These are phyloP conservation scores for Eurytoma californica DNA, from an alignment of 2,888 invertebrate genomes.

Conservation along the genomic window DNA sequence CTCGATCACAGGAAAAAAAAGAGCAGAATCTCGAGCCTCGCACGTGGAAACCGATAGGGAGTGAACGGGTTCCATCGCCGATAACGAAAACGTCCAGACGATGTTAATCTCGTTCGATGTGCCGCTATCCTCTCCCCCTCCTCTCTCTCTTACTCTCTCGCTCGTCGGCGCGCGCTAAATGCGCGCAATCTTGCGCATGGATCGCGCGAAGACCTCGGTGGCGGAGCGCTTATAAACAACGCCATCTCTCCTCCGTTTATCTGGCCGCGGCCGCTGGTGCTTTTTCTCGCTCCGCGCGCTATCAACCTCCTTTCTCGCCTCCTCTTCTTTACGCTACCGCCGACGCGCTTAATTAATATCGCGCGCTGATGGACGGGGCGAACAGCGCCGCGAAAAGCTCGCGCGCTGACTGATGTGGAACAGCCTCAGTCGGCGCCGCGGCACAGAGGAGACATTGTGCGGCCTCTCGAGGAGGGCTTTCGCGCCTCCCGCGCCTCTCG, in stretches of 20 bases:
- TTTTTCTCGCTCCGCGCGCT: slow-evolving; percentile 41
- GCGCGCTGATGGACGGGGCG: slow-evolving; percentile 63
- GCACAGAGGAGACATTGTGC: slow-evolving; percentile 68
- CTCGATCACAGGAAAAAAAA: neutral
- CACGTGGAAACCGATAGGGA: too few relatives aligned
- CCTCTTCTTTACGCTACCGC: slow-evolving; percentile 38
- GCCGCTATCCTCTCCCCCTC: slow-evolving; percentile 37
- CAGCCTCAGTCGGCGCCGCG: slow-evolving; percentile 36
- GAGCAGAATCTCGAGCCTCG: neutral
- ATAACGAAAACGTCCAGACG: slow-evolving; percentile 38
- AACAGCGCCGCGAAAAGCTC: slow-evolving; percentile 7
- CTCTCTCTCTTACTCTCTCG: slow-evolving; percentile 34
- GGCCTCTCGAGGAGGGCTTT: slow-evolving; percentile 6
- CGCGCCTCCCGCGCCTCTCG: slow-evolving; percentile 10
- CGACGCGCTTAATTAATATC: slow-evolving; percentile 73
- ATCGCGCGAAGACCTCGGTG: slow-evolving; percentile 56
- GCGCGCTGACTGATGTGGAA: slow-evolving; percentile 48
- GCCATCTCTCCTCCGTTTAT: slow-evolving; percentile 66
- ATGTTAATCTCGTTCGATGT: slow-evolving; percentile 51
- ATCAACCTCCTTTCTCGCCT: slow-evolving; percentile 29
- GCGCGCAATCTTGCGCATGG: slow-evolving; percentile 65
- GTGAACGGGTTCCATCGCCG: neutral
- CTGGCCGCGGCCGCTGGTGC: neutral
- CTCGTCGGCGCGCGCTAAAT: slow-evolving; percentile 48
- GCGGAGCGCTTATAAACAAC: slow-evolving; percentile 69